These are phyloP conservation scores for Aphelenchoides fujianensis DNA, from an alignment of 1,140 invertebrate species.

Conservation along the genomic window DNA sequence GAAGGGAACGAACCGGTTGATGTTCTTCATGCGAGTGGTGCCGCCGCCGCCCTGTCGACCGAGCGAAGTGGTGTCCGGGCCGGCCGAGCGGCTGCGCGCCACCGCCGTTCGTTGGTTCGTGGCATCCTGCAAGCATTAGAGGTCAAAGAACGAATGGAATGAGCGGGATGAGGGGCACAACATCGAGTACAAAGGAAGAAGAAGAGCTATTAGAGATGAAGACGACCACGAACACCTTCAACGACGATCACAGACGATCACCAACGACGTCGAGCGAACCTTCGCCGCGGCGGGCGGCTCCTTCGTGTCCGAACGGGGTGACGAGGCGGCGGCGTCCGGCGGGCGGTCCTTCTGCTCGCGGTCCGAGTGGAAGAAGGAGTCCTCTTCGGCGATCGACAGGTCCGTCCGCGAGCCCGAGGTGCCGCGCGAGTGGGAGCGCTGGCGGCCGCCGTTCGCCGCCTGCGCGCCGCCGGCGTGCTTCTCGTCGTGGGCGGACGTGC, in stretches of 20 bases:
- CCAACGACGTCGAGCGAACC: constrained; percentile 18
- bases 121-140: constrained; percentile 25
- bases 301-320: constrained; percentile 22
- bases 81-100: constrained; percentile 44
- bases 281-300: background rate
- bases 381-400: constrained; percentile 36
- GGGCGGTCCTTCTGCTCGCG: constrained; percentile 15
- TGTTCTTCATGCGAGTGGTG: constrained; percentile 48
- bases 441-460: background rate
- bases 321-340: constrained; percentile 19
- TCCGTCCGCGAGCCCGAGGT: constrained; percentile 36
- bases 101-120: constrained; percentile 11
- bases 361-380: background rate
- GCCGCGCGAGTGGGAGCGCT: constrained; percentile 6
- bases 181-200: too few species aligned
- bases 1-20: constrained; percentile 45
- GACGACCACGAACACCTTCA: constrained; percentile 5
- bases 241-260: constrained; percentile 3
- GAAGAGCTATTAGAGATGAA: background rate
- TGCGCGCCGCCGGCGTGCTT: background rate
- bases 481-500: background rate
- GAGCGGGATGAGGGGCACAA: background rate
- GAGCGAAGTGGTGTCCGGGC: constrained; percentile 41
- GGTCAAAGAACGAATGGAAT: background rate
- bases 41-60: constrained; percentile 8